A percentile compares a stretch with the other conserved stretches of the same genome.
Conservation (phyloP, 2,888 invertebrate genomes). For the Tigriopus californicus region DNA sequence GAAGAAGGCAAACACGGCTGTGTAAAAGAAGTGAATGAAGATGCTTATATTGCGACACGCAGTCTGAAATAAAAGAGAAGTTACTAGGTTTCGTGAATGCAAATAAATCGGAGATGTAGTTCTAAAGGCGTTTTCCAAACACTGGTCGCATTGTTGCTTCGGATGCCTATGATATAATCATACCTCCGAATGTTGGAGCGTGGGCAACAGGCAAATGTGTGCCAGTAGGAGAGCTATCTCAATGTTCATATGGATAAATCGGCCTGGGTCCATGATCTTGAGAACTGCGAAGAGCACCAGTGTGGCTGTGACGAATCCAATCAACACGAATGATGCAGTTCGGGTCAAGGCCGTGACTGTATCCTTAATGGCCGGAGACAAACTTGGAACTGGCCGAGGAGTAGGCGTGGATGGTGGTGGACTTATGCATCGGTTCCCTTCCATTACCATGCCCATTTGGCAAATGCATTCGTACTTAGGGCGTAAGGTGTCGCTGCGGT, state of each 20-base stretch:
- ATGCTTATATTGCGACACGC: background rate
- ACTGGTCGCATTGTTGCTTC: no score
- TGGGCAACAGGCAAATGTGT: background rate
- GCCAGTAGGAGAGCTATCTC: background rate
- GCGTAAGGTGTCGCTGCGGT: background rate
- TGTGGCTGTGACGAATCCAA: slow-evolving; percentile 1
- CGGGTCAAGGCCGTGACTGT: background rate
- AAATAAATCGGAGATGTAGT: no score
- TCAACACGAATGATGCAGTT: background rate
- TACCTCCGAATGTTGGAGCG: no score
- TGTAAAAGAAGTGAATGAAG: slow-evolving; percentile 2
- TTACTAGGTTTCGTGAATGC: background rate
- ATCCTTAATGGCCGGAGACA: background rate
- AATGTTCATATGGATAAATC: slow-evolving; percentile 3
- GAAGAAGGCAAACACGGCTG: slow-evolving; percentile 5
- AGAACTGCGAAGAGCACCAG: background rate
- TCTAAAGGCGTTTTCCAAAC: no score
- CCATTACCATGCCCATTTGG: slow-evolving; percentile 1
- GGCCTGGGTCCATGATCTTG: background rate
- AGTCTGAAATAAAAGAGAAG: background rate
- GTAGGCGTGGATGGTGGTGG: background rate
- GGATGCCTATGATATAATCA: no score
- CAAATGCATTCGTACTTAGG: slow-evolving; percentile 2
- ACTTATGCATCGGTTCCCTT: background rate
- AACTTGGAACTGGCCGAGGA: background rate